Base-by-base conservation (phyloP, 2,797 vertebrate species). In the Fringilla coelebs region DNA sequence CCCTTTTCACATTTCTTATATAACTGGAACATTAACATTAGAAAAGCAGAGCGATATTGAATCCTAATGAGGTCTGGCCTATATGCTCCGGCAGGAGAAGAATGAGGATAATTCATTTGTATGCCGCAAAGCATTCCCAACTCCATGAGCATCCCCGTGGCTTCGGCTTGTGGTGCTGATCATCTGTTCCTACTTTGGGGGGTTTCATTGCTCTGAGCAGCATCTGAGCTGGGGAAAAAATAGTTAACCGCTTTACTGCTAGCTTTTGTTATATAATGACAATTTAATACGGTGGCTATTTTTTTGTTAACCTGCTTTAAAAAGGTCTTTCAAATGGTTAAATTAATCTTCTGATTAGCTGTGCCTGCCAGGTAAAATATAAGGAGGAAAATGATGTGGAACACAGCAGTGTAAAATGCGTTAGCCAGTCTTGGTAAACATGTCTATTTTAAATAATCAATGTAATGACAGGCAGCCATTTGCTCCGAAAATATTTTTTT, bases 61-160 rank as follows among this genome's bases (percentile, higher is more conserved):
- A 98, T 98, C 97, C 98, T 98, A 98, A 98, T 98, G 97, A 98
- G 97, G 94, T 95, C 97, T 98, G 97, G 97, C 96, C 97, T 98
- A 93, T 97, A 91, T 89, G 97, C 96, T 97, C 84, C 18, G n/a
- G 94, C 93, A 95, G 97, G 93, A 97, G 96, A 98, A 98, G 98
- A 98, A 98, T 97, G 97, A 97, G 95, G 95, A 94, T 97, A 96
- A 97, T 98, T 99, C 98, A 99, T 99, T 98, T 98, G 98, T 99
- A 99, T 99, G 98, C 98, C n/a, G 93, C 83, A 92, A 98, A 98
- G 98, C 98, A 79, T 98, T 97, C 97, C 29, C 97, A 97, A 96
- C 98, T 98, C 98, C 97, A 81, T 31, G 92, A 97, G 95, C 97
- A 98, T 98, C 98, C 98, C 98, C n/a, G 96, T 98, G 98, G 98